Conservation (phyloP, 2,113 vertebrate species). For the Myiozetetes cayanensis region DNA sequence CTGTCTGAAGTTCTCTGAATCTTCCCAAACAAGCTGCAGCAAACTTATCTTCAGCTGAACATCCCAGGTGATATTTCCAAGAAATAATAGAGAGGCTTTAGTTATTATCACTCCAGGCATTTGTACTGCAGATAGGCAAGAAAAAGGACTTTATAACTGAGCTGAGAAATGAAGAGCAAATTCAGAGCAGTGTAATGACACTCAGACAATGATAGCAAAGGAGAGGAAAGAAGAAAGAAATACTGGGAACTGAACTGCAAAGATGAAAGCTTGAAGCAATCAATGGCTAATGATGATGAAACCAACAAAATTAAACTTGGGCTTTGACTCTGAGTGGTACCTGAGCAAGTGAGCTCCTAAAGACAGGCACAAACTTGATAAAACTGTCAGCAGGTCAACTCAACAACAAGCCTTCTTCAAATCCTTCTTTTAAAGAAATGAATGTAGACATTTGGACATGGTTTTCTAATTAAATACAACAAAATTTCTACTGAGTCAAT, state of each 20-base stretch:
- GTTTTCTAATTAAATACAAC: neutral
- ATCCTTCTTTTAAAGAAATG: neutral
- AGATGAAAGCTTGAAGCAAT: neutral
- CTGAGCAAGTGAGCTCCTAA: neutral
- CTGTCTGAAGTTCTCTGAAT: neutral
- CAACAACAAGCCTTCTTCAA: neutral
- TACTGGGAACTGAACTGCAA: neutral
- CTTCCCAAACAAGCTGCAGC: neutral
- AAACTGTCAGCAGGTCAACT: neutral
- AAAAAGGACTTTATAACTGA: neutral
- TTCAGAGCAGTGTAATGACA: neutral
- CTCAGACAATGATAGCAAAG: neutral
- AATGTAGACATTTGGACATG: neutral
- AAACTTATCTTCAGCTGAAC: neutral
- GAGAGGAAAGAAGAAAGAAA: neutral
- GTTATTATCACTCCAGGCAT: neutral
- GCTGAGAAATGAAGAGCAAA: neutral
- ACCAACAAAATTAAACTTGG: neutral
- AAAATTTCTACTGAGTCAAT: neutral
- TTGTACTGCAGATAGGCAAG: neutral
- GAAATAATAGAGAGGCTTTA: neutral
- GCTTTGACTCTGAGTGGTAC: neutral
- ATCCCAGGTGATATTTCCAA: neutral
- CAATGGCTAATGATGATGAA: neutral
- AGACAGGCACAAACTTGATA: neutral